Evolutionary conservation across 2,113 vertebrate species (phyloP).

Genomic region (Scomber japonicus): DNA sequence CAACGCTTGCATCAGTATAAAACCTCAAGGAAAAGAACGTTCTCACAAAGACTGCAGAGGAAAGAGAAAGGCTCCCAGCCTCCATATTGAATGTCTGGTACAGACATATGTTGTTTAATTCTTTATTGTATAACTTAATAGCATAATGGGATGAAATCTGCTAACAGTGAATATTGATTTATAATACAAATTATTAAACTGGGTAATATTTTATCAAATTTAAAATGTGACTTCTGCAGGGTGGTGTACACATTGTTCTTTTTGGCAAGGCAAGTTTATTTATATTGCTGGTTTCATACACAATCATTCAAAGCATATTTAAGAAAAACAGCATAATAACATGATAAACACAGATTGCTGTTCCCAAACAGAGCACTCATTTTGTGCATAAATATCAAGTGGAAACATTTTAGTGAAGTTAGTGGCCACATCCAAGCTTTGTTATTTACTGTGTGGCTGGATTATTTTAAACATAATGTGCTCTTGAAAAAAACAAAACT

Average conservation of each 20-base stretch:
- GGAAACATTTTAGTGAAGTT: not conserved
- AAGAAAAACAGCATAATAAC: not conserved
- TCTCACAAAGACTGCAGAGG: conserved; percentile 55
- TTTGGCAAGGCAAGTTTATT: not conserved
- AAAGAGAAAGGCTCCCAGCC: conserved; percentile 33
- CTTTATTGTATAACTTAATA: conserved; percentile 53
- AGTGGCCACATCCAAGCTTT: conserved; percentile 8
- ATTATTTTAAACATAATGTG: not conserved
- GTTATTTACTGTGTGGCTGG: not conserved
- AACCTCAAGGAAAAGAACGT: conserved; percentile 61
- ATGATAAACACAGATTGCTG: not conserved
- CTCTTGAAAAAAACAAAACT: not conserved
- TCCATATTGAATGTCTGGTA: conserved; percentile 2
- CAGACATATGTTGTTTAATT: conserved; percentile 48
- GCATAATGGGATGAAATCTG: not conserved
- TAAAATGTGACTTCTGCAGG: not conserved
- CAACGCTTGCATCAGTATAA: conserved; percentile 36
- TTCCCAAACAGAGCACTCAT: conserved; percentile 11
- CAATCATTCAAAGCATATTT: not conserved
- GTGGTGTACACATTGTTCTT: conserved; percentile 21
- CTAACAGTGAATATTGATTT: conserved; percentile 13
- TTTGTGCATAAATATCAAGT: not conserved
- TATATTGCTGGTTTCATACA: not conserved
- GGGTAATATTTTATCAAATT: not conserved
- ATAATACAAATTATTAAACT: conserved; percentile 13